Conservation (phyloP, 2,113 vertebrate genomes). For the Macaca fascicularis region T2T-MFA8v1.1 NC_088385.1:3192001-3192500, state of each 20-base stretch:
- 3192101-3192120: neutral
- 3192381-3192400: neutral
- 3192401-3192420: conserved; percentile 2
- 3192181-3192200: neutral
- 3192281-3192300: neutral
- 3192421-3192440: no score
- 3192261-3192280: neutral
- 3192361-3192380: neutral
- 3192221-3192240: neutral
- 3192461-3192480: neutral
- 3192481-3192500: neutral
- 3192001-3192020: neutral
- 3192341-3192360: neutral
- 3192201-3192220: neutral
- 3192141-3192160: neutral
- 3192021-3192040: neutral
- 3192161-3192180: neutral
- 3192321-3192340: neutral
- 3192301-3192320: neutral
- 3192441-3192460: neutral
- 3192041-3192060: neutral
- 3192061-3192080: neutral
- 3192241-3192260: neutral
- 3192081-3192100: neutral
- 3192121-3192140: neutral